Percentiles rank a stretch among this genome's conserved stretches.
Conservation (phyloP, 2,888 invertebrate genomes). For the Punctoribates punctum region DNA sequence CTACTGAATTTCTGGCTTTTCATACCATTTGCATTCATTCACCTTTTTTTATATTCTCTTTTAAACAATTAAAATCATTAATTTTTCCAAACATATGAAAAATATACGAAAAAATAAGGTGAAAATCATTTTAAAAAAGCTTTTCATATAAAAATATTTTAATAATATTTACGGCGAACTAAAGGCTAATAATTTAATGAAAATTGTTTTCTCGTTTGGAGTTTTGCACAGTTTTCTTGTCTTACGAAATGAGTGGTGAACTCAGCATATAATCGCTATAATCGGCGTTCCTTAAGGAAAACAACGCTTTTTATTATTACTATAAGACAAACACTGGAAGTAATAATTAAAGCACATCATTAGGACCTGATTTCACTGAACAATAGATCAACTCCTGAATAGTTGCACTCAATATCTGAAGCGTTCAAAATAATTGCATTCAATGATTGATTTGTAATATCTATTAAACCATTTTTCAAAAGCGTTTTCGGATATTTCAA, state of each 20-base stretch:
- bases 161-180: not conserved
- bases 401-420: not conserved
- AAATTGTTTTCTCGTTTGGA: not conserved
- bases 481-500: too few species aligned
- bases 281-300: not conserved
- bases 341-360: conserved; percentile 14
- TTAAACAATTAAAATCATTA: conserved; percentile 5
- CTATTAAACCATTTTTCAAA: too few species aligned
- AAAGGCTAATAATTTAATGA: not conserved
- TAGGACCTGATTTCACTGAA: not conserved
- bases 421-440: too few species aligned
- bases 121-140: not conserved
- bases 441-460: too few species aligned
- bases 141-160: conserved; percentile 1
- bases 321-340: not conserved
- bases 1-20: conserved; percentile 18
- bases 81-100: not conserved
- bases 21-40: not conserved
- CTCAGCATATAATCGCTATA: not conserved
- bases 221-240: not conserved
- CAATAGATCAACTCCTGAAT: not conserved
- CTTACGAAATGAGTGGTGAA: conserved; percentile 1
- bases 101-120: not conserved
- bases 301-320: not conserved
- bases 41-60: not conserved